Base-by-base conservation (phyloP, 2,888 invertebrate genomes). In the Drosophila vallismaia region DNA sequence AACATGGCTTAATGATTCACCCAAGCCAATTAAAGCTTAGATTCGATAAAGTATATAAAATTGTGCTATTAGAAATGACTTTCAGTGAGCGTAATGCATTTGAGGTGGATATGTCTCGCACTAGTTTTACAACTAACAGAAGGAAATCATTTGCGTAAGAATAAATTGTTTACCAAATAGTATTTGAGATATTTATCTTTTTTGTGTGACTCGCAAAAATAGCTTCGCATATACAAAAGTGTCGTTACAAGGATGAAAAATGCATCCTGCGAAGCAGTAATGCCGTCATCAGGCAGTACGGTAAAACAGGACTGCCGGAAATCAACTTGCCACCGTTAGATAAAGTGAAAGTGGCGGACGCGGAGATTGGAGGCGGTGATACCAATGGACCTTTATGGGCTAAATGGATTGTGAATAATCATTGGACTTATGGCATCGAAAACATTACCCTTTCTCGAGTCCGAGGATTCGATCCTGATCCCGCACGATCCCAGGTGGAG, bases 171-270 rank as follows among this genome's bases (percentile, higher is more conserved):
- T 29, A 19, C 2, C 19, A 19, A 19, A 19, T 19, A 1, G 1
- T 19, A 19, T 19, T 19, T 1, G 2, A 19, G 19, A 19, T 19
- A 19, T 19, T 2, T 19, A 19, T 19, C 19, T 2, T 19, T 19
- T 19, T 48, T 36, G 36, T 36, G 6, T 36, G 36, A 12, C n/a
- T n/a, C n/a, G 1, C 19, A 19, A 19, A 19, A 8, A 26, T 26
- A 60, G 53, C 52, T 45, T 36, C 45, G 5, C 36, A 55, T 33
- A n/a, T 55, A 6, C n/a, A 44, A n/a, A 55, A 55, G 31, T 55
- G 54, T 44, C 44, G 26, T 12, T 45, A 33, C 10, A 6, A 12
- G 12, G 26, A 55, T 36, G 19, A n/a, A 7, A 55, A 36, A 24
- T 55, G 54, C 9, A 24, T 55, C 12, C n/a, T n/a, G 12, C 44